Evolutionary conservation across 2,797 vertebrate species (phyloP), one percentile per base, ranked within the genome.

Genomic region (Tragopan temminckii): DNA sequence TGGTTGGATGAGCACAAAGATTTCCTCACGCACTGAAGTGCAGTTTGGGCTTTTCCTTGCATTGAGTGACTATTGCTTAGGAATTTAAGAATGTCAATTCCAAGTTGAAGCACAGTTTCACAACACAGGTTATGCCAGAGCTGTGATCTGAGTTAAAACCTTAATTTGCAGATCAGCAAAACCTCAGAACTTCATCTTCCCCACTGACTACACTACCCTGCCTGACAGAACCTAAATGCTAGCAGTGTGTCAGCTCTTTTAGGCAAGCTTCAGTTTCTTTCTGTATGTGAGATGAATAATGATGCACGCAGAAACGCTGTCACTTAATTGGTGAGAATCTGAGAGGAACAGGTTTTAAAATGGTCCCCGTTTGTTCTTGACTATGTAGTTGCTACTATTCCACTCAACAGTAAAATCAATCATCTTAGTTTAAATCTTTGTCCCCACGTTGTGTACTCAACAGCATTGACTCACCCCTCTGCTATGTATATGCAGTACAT

Each of bases 141-240:
- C 38, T 66, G 50, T 78, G 57, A 79, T 63, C 29, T 64, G 9
- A 58, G 23, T 53, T 74, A 29, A 40, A 5, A 7, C 12, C 61
- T 46, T 79, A 86, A 74, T 78, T 85, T 91, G 72, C 57, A 79
- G 64, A 4, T 13, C 63, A 66, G 40, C 9, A 52, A 52, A 81
- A 70, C 12, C 43, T 29, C 10, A 4, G 40, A 46, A 74, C 52
- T 29, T 62, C 69, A 3, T 0, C 1, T 87, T 15, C 23, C 27
- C 27, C 31, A 12, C n/a, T 50, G 45, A 43, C 12, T 38, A 19
- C 33, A 4, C 0, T 1, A 0, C 0, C 15, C 27, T 53, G 57
- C 25, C 61, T 70, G 42, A 31, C 63, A 55, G 38, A 77, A 58
- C 11, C 55, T 33, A 42, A 85, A 53, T 40, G 53, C 7, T 83